phyloP scores from a whole-genome alignment of 2,888 invertebrate species.

The Serripes groenlandicus region DNA sequence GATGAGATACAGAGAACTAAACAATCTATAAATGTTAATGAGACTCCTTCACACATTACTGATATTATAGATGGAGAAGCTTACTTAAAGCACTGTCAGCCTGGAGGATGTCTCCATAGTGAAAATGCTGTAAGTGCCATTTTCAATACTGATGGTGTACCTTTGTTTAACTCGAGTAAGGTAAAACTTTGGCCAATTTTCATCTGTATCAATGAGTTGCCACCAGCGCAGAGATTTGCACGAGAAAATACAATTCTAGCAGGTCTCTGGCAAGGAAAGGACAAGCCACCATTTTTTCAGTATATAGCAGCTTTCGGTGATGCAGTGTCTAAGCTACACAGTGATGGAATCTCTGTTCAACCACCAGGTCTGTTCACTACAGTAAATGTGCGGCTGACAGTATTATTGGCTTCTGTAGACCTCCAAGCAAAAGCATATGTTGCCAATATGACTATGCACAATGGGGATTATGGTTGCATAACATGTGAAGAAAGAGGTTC shows the following conservation, averaged over 20 bases:
- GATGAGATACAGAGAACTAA: conserved; percentile 17
- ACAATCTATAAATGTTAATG: no score
- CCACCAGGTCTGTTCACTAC: not conserved
- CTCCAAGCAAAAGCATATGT: conserved; percentile 61
- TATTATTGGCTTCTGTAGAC: conserved; percentile 3
- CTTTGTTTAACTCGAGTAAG: conserved; percentile 23
- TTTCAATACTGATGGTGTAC: conserved; percentile 34
- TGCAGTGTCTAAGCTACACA: conserved; percentile 24
- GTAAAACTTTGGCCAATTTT: conserved; percentile 43
- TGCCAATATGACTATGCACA: conserved; percentile 66
- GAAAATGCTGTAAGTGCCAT: conserved; percentile 48
- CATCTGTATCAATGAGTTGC: conserved; percentile 40
- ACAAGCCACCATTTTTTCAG: conserved; percentile 51
- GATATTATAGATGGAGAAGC: no score
- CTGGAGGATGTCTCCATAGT: no score
- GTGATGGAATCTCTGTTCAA: conserved; percentile 43
- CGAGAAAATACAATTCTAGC: conserved; percentile 49
- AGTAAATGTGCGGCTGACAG: conserved; percentile 1
- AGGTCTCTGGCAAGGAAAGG: conserved; percentile 65
- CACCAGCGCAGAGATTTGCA: conserved; percentile 33
- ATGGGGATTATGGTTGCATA: conserved; percentile 64
- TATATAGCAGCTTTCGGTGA: conserved; percentile 10
- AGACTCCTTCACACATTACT: no score
- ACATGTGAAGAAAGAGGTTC: conserved; percentile 67
- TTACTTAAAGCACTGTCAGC: no score